These are phyloP conservation scores for Azemiops feae DNA, from an alignment of 2,113 vertebrate species.

Conservation along the genomic window DNA sequence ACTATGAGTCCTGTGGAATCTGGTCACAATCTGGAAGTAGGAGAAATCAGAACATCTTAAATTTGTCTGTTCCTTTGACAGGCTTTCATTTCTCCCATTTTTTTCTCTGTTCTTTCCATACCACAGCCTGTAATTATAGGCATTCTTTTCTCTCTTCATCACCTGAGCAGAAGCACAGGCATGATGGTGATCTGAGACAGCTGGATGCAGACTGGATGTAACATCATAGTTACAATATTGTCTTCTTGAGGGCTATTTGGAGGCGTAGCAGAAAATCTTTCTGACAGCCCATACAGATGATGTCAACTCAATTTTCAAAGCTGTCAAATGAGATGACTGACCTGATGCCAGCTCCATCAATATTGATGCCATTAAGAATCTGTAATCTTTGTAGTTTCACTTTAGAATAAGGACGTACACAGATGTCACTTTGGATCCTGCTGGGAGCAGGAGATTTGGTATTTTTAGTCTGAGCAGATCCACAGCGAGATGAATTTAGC, in stretches of 20 bases:
- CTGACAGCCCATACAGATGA: not conserved
- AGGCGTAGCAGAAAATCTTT: not conserved
- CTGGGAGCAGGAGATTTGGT: not conserved
- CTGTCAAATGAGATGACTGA: not conserved
- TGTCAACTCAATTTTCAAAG: constrained; percentile 3
- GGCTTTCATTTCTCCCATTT: not conserved
- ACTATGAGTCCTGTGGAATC: not conserved
- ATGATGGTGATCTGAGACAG: not conserved
- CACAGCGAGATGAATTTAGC: not conserved
- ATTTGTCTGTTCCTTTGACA: not conserved
- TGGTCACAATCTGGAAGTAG: not conserved
- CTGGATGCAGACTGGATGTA: not conserved
- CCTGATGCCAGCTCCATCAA: not conserved
- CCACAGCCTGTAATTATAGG: not conserved
- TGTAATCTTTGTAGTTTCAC: not conserved
- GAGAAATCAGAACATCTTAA: not conserved
- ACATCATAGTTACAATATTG: not conserved
- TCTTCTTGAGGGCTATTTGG: not conserved
- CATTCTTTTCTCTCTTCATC: not conserved
- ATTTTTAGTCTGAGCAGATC: not conserved
- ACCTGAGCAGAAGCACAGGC: not conserved
- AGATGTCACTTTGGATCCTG: not conserved
- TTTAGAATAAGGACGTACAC: not conserved
- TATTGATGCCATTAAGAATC: constrained; percentile 2
- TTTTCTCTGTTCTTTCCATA: not conserved